Base-by-base conservation (phyloP, 2,888 invertebrate species). In the Drosophila setosimentum region DNA sequence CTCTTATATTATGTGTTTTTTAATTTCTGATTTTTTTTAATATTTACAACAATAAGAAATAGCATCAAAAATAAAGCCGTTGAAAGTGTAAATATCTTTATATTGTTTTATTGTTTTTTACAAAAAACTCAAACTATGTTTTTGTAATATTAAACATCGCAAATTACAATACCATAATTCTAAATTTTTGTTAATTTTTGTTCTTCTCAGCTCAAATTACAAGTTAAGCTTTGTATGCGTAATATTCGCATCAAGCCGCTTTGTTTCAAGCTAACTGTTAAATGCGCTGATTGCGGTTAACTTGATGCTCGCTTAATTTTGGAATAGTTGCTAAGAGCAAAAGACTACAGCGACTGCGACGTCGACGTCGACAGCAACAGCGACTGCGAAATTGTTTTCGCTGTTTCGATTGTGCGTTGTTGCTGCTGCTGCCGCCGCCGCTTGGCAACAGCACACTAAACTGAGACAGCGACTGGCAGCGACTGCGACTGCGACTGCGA, bases 381-480 rank as follows among this genome's bases (percentile, higher is more conserved):
- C 42, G 27, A 49, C 53, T 35, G 35, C 35, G 32, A 74, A 70
- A 40, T 59, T 50, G 0, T 59, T 75, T 70, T 78, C 63, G 27
- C 16, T 24, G 62, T 62, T 69, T 72, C 42, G 76, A 51, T 59
- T 57, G 40, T 24, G 24, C 8, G 32, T 11, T 35, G 62, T 27
- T 45, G n/a, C 10, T 45, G 45, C 37, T 49, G 58, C 49, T 37
- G 37, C 32, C n/a, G 60, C 66, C 73, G 64, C 78, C 78, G 78
- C 78, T 76, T 79, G 67, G 69, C 76, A 79, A 42, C 42, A 42
- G 21, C n/a, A 42, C n/a, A 37, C 33, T 35, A n/a, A n/a, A 42
- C 42, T 42, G 18, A 29, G 54, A 45, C 57, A 11, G 5, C 29
- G 37, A n/a, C n/a, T n/a, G n/a, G n/a, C 42, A 42, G 21, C n/a